phyloP scores from a whole-genome alignment of 2,113 vertebrate species.

The Acrocephalus arundinaceus region DNA sequence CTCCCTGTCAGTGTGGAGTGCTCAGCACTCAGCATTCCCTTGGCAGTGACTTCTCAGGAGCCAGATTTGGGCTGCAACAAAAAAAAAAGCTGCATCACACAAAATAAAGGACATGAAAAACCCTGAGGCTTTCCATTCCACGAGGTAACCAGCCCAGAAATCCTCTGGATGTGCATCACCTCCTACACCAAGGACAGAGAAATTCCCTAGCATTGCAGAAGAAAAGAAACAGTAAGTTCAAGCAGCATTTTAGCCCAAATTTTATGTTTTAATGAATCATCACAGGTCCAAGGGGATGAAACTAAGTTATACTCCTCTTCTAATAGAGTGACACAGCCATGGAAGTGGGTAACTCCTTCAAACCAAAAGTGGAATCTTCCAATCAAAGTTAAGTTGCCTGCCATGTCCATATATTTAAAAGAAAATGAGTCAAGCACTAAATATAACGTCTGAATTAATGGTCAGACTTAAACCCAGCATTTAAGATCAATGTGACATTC shows the following conservation, averaged over 20 bases:
- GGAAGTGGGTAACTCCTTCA: not conserved
- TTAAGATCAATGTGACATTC: not conserved
- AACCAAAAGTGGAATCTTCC: not conserved
- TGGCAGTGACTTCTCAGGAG: not conserved
- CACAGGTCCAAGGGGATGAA: not conserved
- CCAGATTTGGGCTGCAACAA: not conserved
- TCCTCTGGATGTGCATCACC: not conserved
- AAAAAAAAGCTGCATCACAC: not conserved
- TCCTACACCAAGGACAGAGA: not conserved
- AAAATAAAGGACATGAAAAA: not conserved
- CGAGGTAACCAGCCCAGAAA: not conserved
- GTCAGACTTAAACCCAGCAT: not conserved
- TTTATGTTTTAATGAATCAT: not conserved
- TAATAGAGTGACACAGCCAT: not conserved
- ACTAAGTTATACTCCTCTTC: not conserved
- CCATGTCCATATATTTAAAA: not conserved
- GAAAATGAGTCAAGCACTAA: not conserved
- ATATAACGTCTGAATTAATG: not conserved
- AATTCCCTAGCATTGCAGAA: not conserved
- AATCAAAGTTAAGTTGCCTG: not conserved
- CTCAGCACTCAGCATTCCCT: not conserved
- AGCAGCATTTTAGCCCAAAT: not conserved
- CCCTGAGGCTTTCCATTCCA: not conserved
- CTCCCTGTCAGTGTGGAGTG: rapidly evolving
- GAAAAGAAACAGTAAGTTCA: not conserved